Base-by-base conservation (phyloP, 2,797 vertebrate species). In the Ctenopoma kingsleyae region DNA sequence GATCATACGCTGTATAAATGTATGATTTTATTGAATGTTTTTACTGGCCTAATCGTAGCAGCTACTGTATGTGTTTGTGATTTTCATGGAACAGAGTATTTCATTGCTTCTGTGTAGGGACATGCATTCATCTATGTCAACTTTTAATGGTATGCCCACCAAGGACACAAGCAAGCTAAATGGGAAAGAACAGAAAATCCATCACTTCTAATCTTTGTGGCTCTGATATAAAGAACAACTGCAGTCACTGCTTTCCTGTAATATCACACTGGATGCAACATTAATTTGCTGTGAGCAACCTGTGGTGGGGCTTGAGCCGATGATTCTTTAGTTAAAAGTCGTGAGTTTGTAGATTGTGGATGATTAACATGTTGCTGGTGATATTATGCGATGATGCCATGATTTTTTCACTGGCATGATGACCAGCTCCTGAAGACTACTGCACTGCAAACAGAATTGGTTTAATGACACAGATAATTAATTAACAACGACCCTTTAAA, bases 181-280 rank as follows among this genome's bases (percentile, higher is more conserved):
- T 71, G 76, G 40, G 19, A 46, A 50, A 49, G 43, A 81, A 71
- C 54, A 59, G 50, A 67, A 76, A 71, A 78, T 79, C 52, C 54
- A 79, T 87, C 73, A 69, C 32, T 67, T 69, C 55, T 46, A 63
- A 73, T 82, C 68, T 68, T 43, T 61, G 50, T 52, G 70, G 32
- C 59, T 77, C 22, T 59, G 51, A 69, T 63, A 30, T 58, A 10
- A 62, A 62, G 48, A 57, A 58, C 43, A 57, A 70, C 43, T 46
- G 53, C 35, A 69, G 19, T 44, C 46, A 57, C 30, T 50, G 36
- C 51, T 13, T 60, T 65, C 61, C 23, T 59, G 13, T 43, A 36
- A 54, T 51, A 74, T 60, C 36, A 12, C 17, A 43, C 9, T 36
- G 35, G 16, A 53, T 57, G 52, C 22, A 9, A n/a, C 40, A 65